These are phyloP conservation scores for Limnephilus marmoratus DNA, from an alignment of 2,888 invertebrate genomes.

Conservation along the genomic window DNA sequence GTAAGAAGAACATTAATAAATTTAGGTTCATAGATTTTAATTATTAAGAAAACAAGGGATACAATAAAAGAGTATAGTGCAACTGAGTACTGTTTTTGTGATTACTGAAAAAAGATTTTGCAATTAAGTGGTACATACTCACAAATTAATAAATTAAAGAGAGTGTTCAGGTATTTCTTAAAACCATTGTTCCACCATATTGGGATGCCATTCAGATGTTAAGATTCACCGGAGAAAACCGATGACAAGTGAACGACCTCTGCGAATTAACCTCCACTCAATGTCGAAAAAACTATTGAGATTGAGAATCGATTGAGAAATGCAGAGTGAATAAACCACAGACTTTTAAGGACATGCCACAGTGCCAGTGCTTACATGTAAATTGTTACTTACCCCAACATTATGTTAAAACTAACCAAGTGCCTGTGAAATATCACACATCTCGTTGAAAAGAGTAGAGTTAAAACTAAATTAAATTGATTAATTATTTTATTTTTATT, in stretches of 20 bases:
- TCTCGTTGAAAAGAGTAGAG: not conserved
- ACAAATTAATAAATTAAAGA: not conserved
- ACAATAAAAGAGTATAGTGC: not conserved
- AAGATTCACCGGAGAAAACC: not conserved
- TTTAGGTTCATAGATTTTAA: not conserved
- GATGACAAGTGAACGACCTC: constrained; percentile 6
- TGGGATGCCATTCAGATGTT: not conserved
- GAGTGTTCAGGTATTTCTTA: not conserved
- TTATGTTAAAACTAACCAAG: not conserved
- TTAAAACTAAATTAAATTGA: not conserved
- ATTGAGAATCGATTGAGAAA: constrained; percentile 29
- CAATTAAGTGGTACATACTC: not conserved
- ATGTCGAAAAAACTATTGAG: constrained; percentile 19
- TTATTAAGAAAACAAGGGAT: not conserved
- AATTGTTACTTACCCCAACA: not conserved
- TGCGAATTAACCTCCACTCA: constrained; percentile 14
- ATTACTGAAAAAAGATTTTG: not conserved
- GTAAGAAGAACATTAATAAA: not conserved
- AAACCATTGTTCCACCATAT: not conserved
- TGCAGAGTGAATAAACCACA: constrained; percentile 27
- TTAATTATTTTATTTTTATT: too few relatives aligned
- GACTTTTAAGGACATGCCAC: constrained; percentile 20
- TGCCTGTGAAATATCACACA: not conserved
- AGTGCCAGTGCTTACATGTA: constrained; percentile 13
- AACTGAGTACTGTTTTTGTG: not conserved